Evolutionary conservation across 2,797 vertebrate genomes (phyloP).

Genomic region (Dendrocincla tyrannina): DNA sequence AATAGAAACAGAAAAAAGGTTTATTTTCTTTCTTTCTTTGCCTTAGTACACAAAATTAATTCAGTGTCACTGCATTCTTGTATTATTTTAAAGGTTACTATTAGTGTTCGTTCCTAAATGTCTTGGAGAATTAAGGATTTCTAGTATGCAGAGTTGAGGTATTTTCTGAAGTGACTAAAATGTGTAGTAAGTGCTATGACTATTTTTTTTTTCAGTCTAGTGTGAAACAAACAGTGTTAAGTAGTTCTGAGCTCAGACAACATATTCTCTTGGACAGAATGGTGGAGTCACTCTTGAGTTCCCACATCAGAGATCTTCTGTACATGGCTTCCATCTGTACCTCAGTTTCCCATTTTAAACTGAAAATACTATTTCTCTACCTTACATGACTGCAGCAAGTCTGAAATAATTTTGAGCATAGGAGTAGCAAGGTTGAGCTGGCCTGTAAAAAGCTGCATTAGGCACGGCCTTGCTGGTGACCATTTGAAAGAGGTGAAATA

Average conservation of each 20-base stretch:
- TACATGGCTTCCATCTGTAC: not conserved
- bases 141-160: not conserved
- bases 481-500: not conserved
- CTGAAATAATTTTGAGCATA: not conserved
- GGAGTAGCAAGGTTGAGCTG: not conserved
- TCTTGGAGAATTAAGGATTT: not conserved
- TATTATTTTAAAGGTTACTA: not conserved
- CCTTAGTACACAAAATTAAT: not conserved
- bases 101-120: not conserved
- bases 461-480: not conserved
- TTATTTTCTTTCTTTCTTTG: not conserved
- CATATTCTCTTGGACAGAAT: not conserved
- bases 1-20: not conserved
- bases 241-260: not conserved
- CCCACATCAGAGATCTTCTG: not conserved
- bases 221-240: not conserved
- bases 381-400: not conserved
- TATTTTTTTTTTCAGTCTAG: not conserved
- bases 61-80: not conserved
- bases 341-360: not conserved
- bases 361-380: not conserved
- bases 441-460: not conserved
- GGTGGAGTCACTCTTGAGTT: not conserved
- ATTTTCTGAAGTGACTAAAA: not conserved
- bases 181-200: not conserved